Percentiles rank a stretch among this genome's conserved stretches.
Conservation (phyloP, 2,797 vertebrate species). For the Siniperca scherzeri region DNA sequence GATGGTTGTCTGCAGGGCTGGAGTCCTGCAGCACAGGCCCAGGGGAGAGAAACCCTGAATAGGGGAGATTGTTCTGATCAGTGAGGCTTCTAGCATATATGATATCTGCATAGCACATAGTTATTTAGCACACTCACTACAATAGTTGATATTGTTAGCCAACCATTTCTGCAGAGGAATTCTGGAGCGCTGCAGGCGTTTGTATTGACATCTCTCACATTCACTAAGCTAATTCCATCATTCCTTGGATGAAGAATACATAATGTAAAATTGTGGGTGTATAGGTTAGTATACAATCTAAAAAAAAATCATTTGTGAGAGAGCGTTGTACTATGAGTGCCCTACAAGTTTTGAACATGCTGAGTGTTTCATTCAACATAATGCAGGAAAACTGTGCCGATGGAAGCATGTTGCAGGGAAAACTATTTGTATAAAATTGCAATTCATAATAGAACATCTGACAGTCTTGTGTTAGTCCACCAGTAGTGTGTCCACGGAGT, state of each 20-base stretch:
- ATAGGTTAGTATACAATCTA: not conserved
- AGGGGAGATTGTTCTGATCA: conserved; percentile 57
- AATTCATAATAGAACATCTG: not conserved
- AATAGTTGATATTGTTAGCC: conserved; percentile 81
- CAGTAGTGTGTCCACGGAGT: conserved; percentile 17
- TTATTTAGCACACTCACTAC: conserved; percentile 53
- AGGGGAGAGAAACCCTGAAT: conserved; percentile 51
- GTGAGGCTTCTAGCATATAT: conserved; percentile 44
- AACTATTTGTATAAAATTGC: not conserved
- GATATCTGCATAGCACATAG: conserved; percentile 49
- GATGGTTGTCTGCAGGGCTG: conserved; percentile 19
- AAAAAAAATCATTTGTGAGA: not conserved
- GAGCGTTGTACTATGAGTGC: not conserved
- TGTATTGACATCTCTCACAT: conserved; percentile 43
- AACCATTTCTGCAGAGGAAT: conserved; percentile 82
- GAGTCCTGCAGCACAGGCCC: conserved; percentile 32
- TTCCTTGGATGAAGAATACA: conserved; percentile 71
- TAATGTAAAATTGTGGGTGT: conserved; percentile 29
- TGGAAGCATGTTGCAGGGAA: not conserved
- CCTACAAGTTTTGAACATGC: not conserved
- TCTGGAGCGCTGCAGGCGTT: conserved; percentile 37
- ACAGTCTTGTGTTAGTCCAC: not conserved
- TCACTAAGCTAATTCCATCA: conserved; percentile 71
- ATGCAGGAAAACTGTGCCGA: not conserved
- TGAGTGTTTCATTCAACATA: not conserved